These are phyloP conservation scores for Rhyzopertha dominica DNA, from an alignment of 1,140 invertebrate species.

Conservation along the genomic window DNA sequence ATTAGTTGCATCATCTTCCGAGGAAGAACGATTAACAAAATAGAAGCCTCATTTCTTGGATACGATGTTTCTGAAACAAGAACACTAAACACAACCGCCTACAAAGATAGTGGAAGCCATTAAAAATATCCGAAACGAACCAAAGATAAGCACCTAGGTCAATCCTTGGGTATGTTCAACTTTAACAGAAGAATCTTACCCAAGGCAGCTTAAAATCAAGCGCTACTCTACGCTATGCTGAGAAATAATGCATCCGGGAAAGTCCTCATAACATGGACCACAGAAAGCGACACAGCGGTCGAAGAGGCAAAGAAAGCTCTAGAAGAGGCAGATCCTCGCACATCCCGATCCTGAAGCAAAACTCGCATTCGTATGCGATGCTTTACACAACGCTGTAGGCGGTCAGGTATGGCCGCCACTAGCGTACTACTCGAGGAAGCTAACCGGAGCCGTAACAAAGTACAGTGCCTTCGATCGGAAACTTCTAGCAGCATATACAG, in stretches of 20 bases:
- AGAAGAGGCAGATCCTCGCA: conserved; percentile 26
- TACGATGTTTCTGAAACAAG: conserved; percentile 29
- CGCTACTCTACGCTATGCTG: conserved; percentile 14
- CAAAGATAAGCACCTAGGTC: conserved; percentile 24
- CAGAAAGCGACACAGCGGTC: conserved; percentile 22
- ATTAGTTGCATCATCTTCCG: no score
- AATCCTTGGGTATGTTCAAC: conserved; percentile 38
- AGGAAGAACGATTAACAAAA: conserved; percentile 23
- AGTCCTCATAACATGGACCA: conserved; percentile 23
- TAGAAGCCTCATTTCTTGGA: conserved; percentile 31
- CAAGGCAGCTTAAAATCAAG: conserved; percentile 29
- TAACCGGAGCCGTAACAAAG: conserved; percentile 28
- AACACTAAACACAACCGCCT: conserved; percentile 10
- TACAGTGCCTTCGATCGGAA: conserved; percentile 35
- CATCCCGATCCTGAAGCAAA: conserved; percentile 21
- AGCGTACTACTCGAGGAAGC: conserved; percentile 41
- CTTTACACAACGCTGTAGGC: conserved; percentile 29
- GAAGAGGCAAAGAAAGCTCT: conserved; percentile 24
- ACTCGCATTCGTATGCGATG: conserved; percentile 24
- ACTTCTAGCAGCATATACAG: conserved; percentile 33
- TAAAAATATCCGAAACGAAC: conserved; percentile 13
- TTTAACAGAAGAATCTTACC: conserved; percentile 36
- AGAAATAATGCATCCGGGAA: no score
- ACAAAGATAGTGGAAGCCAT: conserved; percentile 21
- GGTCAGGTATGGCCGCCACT: conserved; percentile 38